phyloP scores from a whole-genome alignment of 2,797 vertebrate genomes.

The Manis javanica region DNA sequence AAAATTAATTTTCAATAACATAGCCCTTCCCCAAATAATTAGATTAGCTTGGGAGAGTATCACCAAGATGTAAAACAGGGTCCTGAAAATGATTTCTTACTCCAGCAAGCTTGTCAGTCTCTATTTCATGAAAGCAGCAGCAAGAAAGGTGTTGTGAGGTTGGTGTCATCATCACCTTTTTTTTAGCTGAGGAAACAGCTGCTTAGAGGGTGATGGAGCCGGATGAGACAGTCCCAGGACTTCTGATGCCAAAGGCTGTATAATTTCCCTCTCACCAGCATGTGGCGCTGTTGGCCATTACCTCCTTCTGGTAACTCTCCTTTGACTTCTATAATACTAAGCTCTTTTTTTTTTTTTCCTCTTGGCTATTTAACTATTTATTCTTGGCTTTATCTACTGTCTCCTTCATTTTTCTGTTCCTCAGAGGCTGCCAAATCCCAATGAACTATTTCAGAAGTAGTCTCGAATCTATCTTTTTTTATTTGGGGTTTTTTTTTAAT shows the following conservation, averaged over 20 bases:
- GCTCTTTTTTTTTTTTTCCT: background rate
- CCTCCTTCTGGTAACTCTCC: background rate
- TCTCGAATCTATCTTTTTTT: background rate
- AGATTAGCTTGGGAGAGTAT: background rate
- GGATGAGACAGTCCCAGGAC: background rate
- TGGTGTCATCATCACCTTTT: background rate
- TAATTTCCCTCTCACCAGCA: slow-evolving; percentile 12
- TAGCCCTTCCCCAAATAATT: background rate
- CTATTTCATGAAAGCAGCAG: background rate
- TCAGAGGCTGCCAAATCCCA: background rate
- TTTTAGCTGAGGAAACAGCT: background rate
- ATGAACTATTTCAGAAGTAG: background rate
- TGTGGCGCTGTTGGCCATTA: slow-evolving; percentile 53
- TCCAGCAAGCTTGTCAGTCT: background rate
- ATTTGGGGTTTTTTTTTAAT: slow-evolving; percentile 19
- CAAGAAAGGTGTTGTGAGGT: background rate
- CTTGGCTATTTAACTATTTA: background rate
- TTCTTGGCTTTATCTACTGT: background rate
- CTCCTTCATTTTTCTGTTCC: background rate
- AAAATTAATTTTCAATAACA: slow-evolving; percentile 41
- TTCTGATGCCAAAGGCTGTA: background rate
- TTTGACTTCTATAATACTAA: background rate
- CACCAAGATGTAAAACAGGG: background rate
- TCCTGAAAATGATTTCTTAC: background rate
- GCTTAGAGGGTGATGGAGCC: fast-evolving